Evolutionary conservation across 2,113 vertebrate genomes (phyloP), one percentile per base, ranked within the genome.

Genomic region (Bagarius yarrelli): DNA sequence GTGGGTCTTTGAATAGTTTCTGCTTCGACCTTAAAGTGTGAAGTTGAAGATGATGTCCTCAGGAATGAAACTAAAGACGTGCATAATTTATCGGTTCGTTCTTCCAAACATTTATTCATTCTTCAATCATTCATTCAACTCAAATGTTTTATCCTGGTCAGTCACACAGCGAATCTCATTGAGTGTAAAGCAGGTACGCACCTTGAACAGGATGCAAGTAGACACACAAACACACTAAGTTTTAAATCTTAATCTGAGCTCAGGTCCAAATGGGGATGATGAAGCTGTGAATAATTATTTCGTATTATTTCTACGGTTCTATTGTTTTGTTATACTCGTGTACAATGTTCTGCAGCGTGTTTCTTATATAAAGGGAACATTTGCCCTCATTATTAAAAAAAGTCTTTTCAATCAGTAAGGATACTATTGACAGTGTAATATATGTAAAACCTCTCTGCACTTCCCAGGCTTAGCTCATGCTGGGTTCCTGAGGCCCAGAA

Each of bases 401-500:
- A 70, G 25, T 6, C 50, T 50, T 50, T 72, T 8, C 18, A 71
- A 19, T 30, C 19, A 72, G 8, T 72, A 27, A 72, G 57, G 56
- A 59, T 21, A 81, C 21, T 32, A 23, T 27, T 23, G 25, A 23
- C 16, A 64, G 44, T 25, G 50, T 40, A 74, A 55, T 72, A 78
- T 79, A 78, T 81, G 70, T 76, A 81, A 80, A 83, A 72, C 69
- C 34, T 80, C 69, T 82, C 57, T 64, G 36, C 59, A 83, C 85
- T 88, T 89, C 88, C 85, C 85, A 85, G 86, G 87, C 84, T 66
- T 84, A 87, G 74, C 79, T 84, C 92, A 91, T 81, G 91, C 91
- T 91, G 91, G 82, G 90, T 56, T 80, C 84, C 87, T 89, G 92
- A 91, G 91, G 91, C 92, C 91, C 91, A 86, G 80, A 78, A 81